Evolutionary conservation across 2,113 vertebrate species (phyloP), one percentile per base, ranked within the genome.

Genomic region (Phoenicopterus ruber): DNA sequence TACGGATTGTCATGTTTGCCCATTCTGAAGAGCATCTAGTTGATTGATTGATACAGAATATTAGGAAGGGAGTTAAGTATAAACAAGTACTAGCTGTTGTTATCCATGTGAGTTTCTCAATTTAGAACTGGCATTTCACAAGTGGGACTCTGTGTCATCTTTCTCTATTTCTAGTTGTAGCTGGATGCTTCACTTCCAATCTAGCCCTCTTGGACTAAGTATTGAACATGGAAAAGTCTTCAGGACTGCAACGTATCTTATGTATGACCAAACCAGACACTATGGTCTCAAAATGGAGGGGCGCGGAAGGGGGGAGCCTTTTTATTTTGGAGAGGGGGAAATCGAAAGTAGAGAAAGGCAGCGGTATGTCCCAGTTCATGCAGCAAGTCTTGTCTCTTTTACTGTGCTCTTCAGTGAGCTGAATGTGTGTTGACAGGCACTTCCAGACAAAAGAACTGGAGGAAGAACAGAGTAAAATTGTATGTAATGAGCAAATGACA

Each of bases 301-400:
- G 22, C 1, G 1, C 3, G 0, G 7, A 44, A 57, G 15, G 26
- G 4, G 2, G 4, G 19, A 17, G 13, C 0, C 16, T 57, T 63
- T 66, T 74, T 69, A 17, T 50, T 93, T 76, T 24, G 67, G 59
- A 61, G 38, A 40, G 11, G 1, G 47, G 29, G n/a, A 74, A 84
- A 69, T 4, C 71, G 17, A 92, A 88, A 69, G 69, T 40, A 62
- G 42, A 86, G 63, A 59, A 81, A 26, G 63, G 52, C 34, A 59
- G 40, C 1, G 2, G 17, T 44, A 15, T 79, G 61, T 71, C 40
- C 13, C 34, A 49, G n/a, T 55, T 81, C 28, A 10, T 63, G 40
- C 50, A 67, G 26, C 11, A 59, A 59, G n/a, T 70, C 82, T 69
- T 79, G 59, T 82, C 36, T 89, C 26, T 95, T 49, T 47, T 40